These are phyloP conservation scores for Andrena praecox DNA, from an alignment of 2,888 invertebrate genomes.

Conservation along the genomic window DNA sequence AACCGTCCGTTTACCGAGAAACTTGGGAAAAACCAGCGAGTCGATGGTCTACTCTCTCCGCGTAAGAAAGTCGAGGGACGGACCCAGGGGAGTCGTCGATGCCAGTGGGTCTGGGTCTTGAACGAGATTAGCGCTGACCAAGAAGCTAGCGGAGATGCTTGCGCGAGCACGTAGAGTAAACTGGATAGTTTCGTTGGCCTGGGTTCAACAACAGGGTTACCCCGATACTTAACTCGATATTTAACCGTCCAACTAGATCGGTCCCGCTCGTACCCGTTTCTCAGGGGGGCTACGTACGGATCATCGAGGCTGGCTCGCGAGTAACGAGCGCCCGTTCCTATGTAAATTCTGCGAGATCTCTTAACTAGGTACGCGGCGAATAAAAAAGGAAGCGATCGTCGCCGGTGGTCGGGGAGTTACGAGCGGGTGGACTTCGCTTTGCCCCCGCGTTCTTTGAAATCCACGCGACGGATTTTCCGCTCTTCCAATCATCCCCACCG, in stretches of 20 bases:
- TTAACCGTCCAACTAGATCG: conserved; percentile 72
- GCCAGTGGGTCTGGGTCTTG: conserved; percentile 51
- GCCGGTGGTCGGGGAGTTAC: too few species aligned
- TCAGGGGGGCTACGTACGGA: conserved; percentile 31
- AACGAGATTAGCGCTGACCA: conserved; percentile 66
- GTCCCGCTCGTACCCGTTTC: conserved; percentile 67
- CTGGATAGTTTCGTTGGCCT: conserved; percentile 52
- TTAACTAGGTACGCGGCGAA: not conserved
- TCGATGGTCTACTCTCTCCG: not conserved
- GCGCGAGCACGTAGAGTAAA: conserved; percentile 46
- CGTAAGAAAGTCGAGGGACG: conserved; percentile 34
- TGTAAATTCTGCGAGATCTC: conserved; percentile 1
- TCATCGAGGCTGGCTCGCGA: not conserved
- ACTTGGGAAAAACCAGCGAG: not conserved
- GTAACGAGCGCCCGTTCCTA: too few species aligned
- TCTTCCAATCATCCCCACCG: not conserved
- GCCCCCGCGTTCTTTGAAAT: not conserved
- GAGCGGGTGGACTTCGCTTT: not conserved
- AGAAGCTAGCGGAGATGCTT: conserved; percentile 39
- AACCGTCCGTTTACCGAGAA: not conserved
- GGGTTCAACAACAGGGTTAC: conserved; percentile 70
- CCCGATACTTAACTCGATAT: conserved; percentile 71
- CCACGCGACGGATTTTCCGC: not conserved
- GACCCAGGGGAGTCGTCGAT: conserved; percentile 10
- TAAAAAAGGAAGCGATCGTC: not conserved